Percentiles rank a stretch among this genome's conserved stretches.
Conservation (phyloP, 2,113 vertebrate species). For the Actinemys pallida region DNA sequence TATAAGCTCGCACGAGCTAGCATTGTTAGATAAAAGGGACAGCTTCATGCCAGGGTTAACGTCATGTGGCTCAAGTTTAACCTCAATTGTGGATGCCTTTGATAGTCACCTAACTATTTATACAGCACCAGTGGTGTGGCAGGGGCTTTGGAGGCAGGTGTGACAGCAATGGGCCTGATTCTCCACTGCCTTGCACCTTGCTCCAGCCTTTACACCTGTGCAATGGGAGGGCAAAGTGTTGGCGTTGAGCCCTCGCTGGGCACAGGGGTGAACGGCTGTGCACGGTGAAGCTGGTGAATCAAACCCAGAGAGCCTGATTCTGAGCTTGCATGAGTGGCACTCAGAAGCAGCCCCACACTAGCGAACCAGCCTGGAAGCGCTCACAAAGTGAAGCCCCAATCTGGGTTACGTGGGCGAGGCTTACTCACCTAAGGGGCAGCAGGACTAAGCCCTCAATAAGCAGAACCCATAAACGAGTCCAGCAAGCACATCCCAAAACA, state of each 20-base stretch:
- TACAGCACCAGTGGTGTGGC: not conserved
- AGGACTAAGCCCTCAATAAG: not conserved
- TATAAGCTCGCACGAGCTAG: not conserved
- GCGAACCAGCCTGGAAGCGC: not conserved
- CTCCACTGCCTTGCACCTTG: not conserved
- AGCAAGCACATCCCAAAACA: not conserved
- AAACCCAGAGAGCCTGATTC: not conserved
- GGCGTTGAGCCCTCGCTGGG: too few relatives aligned
- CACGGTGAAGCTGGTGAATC: not conserved
- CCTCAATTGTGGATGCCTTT: not conserved
- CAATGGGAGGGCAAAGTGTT: not conserved
- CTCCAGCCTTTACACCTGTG: not conserved
- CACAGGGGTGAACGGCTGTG: not conserved
- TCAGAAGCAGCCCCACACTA: not conserved
- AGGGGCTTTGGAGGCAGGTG: not conserved
- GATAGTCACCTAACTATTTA: not conserved
- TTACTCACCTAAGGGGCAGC: not conserved
- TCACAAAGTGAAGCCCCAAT: not conserved
- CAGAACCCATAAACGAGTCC: not conserved
- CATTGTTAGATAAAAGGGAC: not conserved
- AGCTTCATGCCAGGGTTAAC: not conserved
- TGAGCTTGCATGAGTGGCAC: not conserved
- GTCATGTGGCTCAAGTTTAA: not conserved
- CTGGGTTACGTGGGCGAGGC: not conserved
- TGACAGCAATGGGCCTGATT: not conserved